Evolutionary conservation across 2,888 invertebrate species (phyloP), one percentile per base, ranked within the genome.

Genomic region (Scelioninae gen. 1): DNA sequence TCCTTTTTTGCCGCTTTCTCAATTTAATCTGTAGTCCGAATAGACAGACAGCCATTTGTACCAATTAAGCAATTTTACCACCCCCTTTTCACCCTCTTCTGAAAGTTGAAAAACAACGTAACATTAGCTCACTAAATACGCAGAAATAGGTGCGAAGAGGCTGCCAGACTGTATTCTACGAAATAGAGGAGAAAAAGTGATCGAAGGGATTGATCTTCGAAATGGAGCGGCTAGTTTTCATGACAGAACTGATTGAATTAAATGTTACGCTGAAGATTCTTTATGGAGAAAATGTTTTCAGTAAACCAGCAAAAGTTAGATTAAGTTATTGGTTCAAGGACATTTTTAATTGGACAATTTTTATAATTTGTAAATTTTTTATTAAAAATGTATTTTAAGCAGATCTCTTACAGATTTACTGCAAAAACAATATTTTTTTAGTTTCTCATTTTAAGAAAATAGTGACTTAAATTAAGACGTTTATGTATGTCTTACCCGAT

Each of bases 11-110:
- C 32, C 38, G 74, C 60, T 75, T 66, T 65, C 58, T 72, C 68
- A 78, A 82, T 82, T 82, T 78, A 74, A 82, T 78, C 63, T 40
- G 16, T 40, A 65, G 76, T 15, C 51, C 11, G 74, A 60, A 78
- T 58, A 69, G 69, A 82, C 82, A 45, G 77, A 31, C 63, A 63
- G 38, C 82, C 77, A 82, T 82, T 77, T 74, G 55, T 63, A 77
- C 68, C 74, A 77, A 78, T 77, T 78, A 76, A 45, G 51, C 43
- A 66, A 66, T 71, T 76, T 66, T 45, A 49, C 34, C 43, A 38
- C 38, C 38, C 38, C 38, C 38, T 5, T 5, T 38, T 5, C 1
- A 38, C 38, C 9, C 38, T 8, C 43, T 40, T 32, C 51, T 58
- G 60, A 16, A 32, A 51, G 53, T 34, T 43, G 43, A 72, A 55